Evolutionary conservation across 2,888 invertebrate genomes (phyloP).

Genomic region (Caenorhabditis plicata): DNA sequence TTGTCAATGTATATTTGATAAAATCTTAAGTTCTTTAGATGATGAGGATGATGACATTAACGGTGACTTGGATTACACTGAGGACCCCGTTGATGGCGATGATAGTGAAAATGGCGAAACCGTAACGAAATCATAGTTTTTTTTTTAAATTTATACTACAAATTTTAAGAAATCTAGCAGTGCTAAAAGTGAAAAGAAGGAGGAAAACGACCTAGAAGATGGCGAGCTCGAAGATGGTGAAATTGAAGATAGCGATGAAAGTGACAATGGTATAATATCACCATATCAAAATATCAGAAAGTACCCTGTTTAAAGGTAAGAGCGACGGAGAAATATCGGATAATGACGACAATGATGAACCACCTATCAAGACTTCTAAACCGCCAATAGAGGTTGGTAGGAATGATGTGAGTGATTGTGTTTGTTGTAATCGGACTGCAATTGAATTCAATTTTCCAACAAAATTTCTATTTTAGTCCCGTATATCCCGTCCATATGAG

Average conservation of each 20-base stretch:
- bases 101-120: too few relatives aligned
- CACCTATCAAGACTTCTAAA: not conserved
- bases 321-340: not conserved
- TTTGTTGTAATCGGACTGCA: not conserved
- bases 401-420: slow-evolving; percentile 33
- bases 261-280: not conserved
- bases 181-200: not conserved
- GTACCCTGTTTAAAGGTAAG: not conserved
- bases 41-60: not conserved
- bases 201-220: not conserved
- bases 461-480: not conserved
- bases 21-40: not conserved
- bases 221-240: slow-evolving; percentile 12
- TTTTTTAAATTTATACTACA: too few relatives aligned
- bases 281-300: not conserved
- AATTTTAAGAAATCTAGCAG: too few relatives aligned
- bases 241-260: slow-evolving; percentile 6
- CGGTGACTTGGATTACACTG: not conserved
- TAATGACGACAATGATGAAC: not conserved
- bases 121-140: too few relatives aligned
- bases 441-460: not conserved
- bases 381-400: slow-evolving; percentile 30
- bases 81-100: not conserved
- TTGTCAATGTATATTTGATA: not conserved
- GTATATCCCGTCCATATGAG: not conserved